Percentiles rank a stretch among this genome's conserved stretches.
Conservation (phyloP, 2,113 vertebrate genomes). For the Salvelinus sp. region DNA sequence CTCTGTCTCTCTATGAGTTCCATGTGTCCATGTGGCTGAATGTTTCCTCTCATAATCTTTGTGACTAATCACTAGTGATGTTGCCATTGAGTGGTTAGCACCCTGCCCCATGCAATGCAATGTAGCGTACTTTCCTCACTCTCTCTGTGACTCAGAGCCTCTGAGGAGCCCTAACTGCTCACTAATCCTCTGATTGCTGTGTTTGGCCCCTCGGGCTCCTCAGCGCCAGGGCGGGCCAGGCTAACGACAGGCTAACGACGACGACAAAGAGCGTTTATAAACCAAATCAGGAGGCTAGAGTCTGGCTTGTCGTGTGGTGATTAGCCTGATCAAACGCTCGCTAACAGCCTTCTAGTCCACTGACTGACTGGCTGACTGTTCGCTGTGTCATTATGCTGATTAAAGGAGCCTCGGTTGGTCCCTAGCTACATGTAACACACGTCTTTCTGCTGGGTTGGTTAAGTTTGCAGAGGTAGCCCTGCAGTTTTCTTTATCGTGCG, state of each 20-base stretch:
- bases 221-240: conserved; percentile 63
- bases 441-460: conserved; percentile 51
- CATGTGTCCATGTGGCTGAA: conserved; percentile 48
- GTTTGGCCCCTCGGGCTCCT: conserved; percentile 65
- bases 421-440: conserved; percentile 14
- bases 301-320: conserved; percentile 61
- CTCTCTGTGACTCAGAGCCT: conserved; percentile 51
- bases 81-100: conserved; percentile 55
- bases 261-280: conserved; percentile 68
- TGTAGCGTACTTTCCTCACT: conserved; percentile 26
- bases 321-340: conserved; percentile 67
- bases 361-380: conserved; percentile 42
- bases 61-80: conserved; percentile 45
- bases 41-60: conserved; percentile 65
- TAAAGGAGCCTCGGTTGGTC: conserved; percentile 54
- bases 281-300: conserved; percentile 66
- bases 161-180: conserved; percentile 56
- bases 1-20: too few relatives aligned
- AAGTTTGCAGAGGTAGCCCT: conserved; percentile 20
- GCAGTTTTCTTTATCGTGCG: not conserved
- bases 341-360: conserved; percentile 18
- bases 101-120: conserved; percentile 27
- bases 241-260: conserved; percentile 67
- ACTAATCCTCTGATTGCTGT: conserved; percentile 73
- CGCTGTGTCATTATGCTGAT: conserved; percentile 64